Evolutionary conservation across 2,113 vertebrate genomes (phyloP).

Genomic region (Mellivora capensis): DNA sequence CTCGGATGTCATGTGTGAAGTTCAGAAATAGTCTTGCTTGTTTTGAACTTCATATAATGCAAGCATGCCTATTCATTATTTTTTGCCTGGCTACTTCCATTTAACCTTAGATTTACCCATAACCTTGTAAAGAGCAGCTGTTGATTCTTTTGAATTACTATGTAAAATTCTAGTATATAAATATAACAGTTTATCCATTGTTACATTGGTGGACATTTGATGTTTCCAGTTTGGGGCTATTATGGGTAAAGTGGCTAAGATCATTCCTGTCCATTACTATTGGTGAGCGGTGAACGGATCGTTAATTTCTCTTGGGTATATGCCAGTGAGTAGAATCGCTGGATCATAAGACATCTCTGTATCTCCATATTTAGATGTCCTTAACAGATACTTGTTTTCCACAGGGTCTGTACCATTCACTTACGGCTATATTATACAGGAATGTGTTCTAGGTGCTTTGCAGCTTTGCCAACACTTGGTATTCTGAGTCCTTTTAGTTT

Average conservation of each 20-base stretch:
- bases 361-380: not conserved
- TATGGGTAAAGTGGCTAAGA: not conserved
- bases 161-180: not conserved
- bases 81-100: not conserved
- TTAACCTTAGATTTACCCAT: not conserved
- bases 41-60: not conserved
- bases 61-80: not conserved
- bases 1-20: not conserved
- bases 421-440: not conserved
- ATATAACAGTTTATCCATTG: not conserved
- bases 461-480: not conserved
- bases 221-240: not conserved
- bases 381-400: not conserved
- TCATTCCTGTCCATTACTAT: not conserved
- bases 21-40: not conserved
- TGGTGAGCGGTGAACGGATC: not conserved
- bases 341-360: not conserved
- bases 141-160: not conserved
- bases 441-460: not conserved
- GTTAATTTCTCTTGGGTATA: not conserved
- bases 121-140: not conserved
- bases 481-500: not conserved
- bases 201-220: not conserved
- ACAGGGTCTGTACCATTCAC: not conserved
- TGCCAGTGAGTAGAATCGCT: not conserved